These are phyloP conservation scores for Todus mexicanus DNA, from an alignment of 2,797 vertebrate genomes.

Conservation along the genomic window DNA sequence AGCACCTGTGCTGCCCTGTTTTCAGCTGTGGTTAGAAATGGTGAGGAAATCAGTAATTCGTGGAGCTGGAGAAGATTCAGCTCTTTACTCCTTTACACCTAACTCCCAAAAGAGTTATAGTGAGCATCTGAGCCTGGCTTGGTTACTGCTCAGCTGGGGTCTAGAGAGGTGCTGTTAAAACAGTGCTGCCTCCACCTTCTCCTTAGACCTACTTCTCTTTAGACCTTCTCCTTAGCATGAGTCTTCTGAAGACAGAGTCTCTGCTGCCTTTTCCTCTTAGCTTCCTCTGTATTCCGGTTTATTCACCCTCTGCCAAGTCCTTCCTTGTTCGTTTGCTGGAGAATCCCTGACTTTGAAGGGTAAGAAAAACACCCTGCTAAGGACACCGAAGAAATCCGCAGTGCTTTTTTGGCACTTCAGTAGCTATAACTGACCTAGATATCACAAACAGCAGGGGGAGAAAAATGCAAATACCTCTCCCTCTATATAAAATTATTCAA, in stretches of 20 bases:
- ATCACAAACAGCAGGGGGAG: constrained; percentile 1
- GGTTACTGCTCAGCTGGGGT: background rate
- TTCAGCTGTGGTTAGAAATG: background rate
- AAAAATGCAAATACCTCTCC: constrained; percentile 47
- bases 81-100: background rate
- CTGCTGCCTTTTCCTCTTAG: background rate
- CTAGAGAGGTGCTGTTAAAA: background rate
- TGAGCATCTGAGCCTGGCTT: background rate
- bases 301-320: background rate
- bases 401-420: background rate
- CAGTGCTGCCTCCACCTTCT: background rate
- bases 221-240: background rate
- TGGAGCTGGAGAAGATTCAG: background rate
- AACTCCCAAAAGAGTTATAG: background rate
- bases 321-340: background rate
- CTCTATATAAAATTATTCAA: background rate
- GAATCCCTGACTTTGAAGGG: constrained; percentile 17
- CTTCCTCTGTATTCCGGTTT: background rate
- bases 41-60: background rate
- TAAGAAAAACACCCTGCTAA: constrained; percentile 1
- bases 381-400: background rate
- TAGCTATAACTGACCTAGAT: constrained; percentile 42
- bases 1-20: background rate
- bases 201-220: background rate
- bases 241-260: background rate